Conservation (phyloP, 2,888 invertebrate genomes). For the Acanthosoma haemorrhoidale region DNA sequence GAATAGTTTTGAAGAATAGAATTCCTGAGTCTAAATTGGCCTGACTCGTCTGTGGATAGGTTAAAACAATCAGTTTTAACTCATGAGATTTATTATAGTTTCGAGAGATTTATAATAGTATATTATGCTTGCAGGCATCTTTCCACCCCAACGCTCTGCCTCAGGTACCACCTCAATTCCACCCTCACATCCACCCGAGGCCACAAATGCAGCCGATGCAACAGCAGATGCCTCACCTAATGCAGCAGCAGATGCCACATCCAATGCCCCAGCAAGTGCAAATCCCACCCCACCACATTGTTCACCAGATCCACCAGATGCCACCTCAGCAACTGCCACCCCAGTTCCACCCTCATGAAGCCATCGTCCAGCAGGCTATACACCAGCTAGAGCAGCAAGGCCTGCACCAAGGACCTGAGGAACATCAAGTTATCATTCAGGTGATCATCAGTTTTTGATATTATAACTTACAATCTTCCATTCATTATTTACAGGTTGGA, state of each 20-base stretch:
- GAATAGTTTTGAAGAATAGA: too few species aligned
- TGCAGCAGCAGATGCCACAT: constrained; percentile 46
- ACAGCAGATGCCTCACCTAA: constrained; percentile 27
- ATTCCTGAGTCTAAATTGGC: too few species aligned
- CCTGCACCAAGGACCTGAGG: constrained; percentile 31
- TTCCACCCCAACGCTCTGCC: constrained; percentile 35
- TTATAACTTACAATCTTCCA: too few species aligned
- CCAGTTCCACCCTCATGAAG: constrained; percentile 38
- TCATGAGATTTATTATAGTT: too few species aligned
- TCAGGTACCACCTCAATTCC: constrained; percentile 37
- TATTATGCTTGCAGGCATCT: constrained; percentile 40
- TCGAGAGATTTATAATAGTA: too few species aligned
- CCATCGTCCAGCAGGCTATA: constrained; percentile 26
- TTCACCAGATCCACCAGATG: constrained; percentile 13
- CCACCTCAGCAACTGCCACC: constrained; percentile 38
- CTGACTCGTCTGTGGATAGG: too few species aligned
- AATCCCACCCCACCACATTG: constrained; percentile 22
- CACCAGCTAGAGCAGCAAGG: constrained; percentile 15
- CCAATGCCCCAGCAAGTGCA: constrained; percentile 26
- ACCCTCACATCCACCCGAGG: constrained; percentile 37
- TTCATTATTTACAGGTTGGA: too few species aligned
- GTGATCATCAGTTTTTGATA: too few species aligned
- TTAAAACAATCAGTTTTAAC: too few species aligned
- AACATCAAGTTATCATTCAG: constrained; percentile 42
- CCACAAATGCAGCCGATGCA: constrained; percentile 32